Evolutionary conservation across 2,113 vertebrate genomes (phyloP).

Genomic region (Ornithorhynchus anatinus): DNA sequence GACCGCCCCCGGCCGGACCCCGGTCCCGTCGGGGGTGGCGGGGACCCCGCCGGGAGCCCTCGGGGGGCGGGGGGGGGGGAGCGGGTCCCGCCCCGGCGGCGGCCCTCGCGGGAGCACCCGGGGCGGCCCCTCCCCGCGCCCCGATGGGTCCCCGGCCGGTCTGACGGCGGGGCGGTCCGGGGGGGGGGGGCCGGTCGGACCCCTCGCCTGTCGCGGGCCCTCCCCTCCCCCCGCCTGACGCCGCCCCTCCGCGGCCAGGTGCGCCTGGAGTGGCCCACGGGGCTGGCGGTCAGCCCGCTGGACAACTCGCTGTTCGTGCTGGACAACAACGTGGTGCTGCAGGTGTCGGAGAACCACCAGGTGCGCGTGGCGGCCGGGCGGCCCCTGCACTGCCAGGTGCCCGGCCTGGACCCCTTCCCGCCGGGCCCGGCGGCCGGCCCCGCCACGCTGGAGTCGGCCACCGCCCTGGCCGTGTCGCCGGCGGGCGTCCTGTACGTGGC

Average conservation of each 20-base stretch:
- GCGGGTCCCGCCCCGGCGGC: background rate
- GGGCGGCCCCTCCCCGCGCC: background rate
- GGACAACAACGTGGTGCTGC: constrained; percentile 95
- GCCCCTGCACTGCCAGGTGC: constrained; percentile 98
- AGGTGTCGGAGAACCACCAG: constrained; percentile 97
- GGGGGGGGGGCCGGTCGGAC: background rate
- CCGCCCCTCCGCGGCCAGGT: constrained; percentile 71
- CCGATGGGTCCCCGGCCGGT: background rate
- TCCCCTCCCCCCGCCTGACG: constrained; percentile 2
- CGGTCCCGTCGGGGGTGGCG: background rate
- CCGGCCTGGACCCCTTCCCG: constrained; percentile 95
- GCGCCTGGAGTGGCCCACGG: constrained; percentile 96
- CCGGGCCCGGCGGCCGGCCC: constrained; percentile 94
- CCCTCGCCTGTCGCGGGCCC: background rate
- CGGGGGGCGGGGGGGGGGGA: background rate
- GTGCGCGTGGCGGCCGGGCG: constrained; percentile 94
- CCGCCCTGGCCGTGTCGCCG: constrained; percentile 90
- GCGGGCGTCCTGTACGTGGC: constrained; percentile 91
- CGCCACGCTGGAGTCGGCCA: constrained; percentile 92
- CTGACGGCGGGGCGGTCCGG: background rate
- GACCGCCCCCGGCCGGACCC: background rate
- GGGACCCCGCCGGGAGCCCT: background rate
- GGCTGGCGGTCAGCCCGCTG: constrained; percentile 93
- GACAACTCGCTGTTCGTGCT: constrained; percentile 95
- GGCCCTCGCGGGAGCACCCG: background rate